Base-by-base conservation (phyloP, 2,113 vertebrate genomes). In the Pteruthius melanotis region DNA sequence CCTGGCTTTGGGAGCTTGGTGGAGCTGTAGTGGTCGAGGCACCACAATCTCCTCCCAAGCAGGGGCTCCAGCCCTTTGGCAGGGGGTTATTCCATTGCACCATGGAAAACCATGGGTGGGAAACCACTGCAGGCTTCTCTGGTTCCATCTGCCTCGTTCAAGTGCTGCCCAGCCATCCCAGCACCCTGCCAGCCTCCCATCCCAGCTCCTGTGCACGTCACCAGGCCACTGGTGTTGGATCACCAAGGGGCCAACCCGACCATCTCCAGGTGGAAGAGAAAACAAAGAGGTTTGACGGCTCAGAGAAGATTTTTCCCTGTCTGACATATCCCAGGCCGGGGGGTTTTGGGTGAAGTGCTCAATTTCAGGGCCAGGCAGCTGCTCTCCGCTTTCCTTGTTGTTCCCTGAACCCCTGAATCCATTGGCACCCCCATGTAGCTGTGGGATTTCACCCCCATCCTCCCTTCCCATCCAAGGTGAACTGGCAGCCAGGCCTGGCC, bases 351-450 rank as follows among this genome's bases (percentile, higher is more conserved):
- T 9, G 37, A 47, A 84, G 9, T 7, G 16, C 7, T 27, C 15
- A 11, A 8, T 37, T 47, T 7, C 57, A 57, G 45, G 74, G 40
- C 61, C 74, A 64, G 77, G n/a, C 10, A 74, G 72, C 6, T 0
- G 0, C 61, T 75, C 37, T 21, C 18, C 3, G 0, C 9, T 66
- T 69, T n/a, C 12, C 31, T 72, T 33, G 49, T 3, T 63, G 40
- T 27, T 68, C 54, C 63, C 35, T 87, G 71, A 70, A 59, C 28
- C 31, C 6, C 1, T 0, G 2, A 31, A 65, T 21, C 44, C 79
- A 24, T 7, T 53, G 39, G 37, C 45, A 80, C 21, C 33, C 5
- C 0, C 0, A 0, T n/a, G 35, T 2, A 54, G 26, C 40, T 26
- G 75, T 2, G 2, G 66, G 20, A 59, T 83, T 87, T 88, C 79